Evolutionary conservation across 1,140 invertebrate species (phyloP).

Genomic region (Cataglyphis hispanica): DNA sequence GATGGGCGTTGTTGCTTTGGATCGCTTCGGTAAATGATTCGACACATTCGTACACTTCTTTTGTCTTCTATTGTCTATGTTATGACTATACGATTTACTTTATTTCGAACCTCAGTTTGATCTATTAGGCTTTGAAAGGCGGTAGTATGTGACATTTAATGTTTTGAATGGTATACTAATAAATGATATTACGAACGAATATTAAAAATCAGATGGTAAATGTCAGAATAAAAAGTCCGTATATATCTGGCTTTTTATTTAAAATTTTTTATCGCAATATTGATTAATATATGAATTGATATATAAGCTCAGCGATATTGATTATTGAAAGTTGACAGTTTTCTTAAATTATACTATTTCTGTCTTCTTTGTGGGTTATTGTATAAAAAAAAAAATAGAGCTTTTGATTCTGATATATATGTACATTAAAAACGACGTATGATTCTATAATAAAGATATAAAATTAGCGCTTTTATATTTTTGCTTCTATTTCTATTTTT

Average conservation of each 20-base stretch:
- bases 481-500: no score
- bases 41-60: conserved; percentile 17
- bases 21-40: conserved; percentile 42
- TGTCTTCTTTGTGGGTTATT: background rate
- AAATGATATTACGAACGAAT: background rate
- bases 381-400: background rate
- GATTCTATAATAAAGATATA: no score
- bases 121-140: background rate
- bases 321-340: no score
- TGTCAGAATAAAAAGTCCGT: background rate
- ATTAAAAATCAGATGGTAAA: background rate
- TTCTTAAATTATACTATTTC: no score
- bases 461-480: no score
- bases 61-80: background rate
- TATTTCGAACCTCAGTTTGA: conserved; percentile 5
- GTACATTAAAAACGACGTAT: no score
- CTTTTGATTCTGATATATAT: no score
- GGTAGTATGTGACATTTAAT: background rate
- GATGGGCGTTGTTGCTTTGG: conserved; percentile 10
- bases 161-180: background rate
- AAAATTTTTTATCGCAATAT: background rate
- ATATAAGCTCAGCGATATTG: conserved; percentile 16
- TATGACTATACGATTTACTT: background rate
- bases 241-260: conserved; percentile 3
- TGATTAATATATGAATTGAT: background rate